Evolutionary conservation across 1,140 invertebrate genomes (phyloP).

Genomic region (Bacillus rossius): DNA sequence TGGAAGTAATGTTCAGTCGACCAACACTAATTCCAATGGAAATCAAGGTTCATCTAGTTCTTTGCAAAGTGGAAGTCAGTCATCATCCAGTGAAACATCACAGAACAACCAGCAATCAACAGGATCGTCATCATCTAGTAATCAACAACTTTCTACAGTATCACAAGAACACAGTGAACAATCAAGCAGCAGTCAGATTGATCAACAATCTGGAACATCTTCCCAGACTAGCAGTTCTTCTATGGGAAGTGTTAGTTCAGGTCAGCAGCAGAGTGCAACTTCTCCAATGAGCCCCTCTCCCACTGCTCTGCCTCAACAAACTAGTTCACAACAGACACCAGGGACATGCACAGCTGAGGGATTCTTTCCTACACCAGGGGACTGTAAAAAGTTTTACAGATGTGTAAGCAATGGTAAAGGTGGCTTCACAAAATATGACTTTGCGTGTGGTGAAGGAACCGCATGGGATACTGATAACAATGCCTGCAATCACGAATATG

Average conservation of each 20-base stretch:
- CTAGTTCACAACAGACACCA: background rate
- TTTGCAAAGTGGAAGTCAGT: background rate
- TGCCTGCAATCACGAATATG: constrained; percentile 60
- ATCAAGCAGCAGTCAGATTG: background rate
- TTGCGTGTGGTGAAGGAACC: constrained; percentile 61
- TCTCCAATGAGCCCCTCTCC: background rate
- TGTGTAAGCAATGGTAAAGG: constrained; percentile 37
- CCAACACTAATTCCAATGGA: no score
- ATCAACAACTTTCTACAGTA: background rate
- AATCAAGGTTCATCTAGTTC: no score
- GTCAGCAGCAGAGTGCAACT: background rate
- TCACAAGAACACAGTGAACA: background rate
- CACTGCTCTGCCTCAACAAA: background rate
- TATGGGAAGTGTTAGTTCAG: no score
- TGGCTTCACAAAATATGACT: constrained; percentile 51
- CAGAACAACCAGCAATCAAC: background rate
- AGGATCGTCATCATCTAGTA: background rate
- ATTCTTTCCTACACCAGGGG: constrained; percentile 44
- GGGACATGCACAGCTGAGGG: constrained; percentile 39
- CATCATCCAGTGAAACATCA: background rate
- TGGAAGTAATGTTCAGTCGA: no score
- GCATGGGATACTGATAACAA: constrained; percentile 61
- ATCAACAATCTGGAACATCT: background rate
- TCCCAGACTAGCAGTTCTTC: background rate
- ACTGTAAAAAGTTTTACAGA: constrained; percentile 42